These are phyloP conservation scores for Callyntrura sp. DNA, from an alignment of 2,888 invertebrate genomes.

Conservation along the genomic window DNA sequence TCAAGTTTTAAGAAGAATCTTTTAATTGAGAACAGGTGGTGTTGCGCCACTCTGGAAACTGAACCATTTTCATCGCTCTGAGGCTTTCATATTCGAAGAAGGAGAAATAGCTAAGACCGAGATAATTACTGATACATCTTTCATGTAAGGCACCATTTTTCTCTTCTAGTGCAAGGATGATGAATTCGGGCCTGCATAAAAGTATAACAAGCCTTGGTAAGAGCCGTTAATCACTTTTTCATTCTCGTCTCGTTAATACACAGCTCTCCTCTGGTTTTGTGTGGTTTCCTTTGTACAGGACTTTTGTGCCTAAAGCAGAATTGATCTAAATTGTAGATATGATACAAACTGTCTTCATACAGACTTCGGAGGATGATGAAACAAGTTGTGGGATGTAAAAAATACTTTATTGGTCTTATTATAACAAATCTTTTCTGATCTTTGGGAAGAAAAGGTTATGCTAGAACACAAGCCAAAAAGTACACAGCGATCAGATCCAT, in stretches of 20 bases:
- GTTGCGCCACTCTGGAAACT: constrained; percentile 12
- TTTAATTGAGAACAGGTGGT: constrained; percentile 52
- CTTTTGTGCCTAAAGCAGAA: constrained; percentile 60
- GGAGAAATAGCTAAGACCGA: constrained; percentile 10
- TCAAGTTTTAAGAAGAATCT: not conserved
- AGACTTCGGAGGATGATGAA: constrained; percentile 39
- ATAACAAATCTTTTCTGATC: constrained; percentile 71
- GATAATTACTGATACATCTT: constrained; percentile 61
- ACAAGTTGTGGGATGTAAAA: constrained; percentile 55
- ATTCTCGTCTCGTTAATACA: too few relatives aligned
- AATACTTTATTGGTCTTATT: constrained; percentile 74
- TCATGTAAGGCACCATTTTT: constrained; percentile 56
- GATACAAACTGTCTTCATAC: constrained; percentile 35
- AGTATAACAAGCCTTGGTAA: not conserved
- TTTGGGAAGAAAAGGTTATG: constrained; percentile 76
- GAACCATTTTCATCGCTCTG: constrained; percentile 32
- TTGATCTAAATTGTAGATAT: constrained; percentile 63
- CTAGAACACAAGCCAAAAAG: constrained; percentile 69
- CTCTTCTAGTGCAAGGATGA: not conserved
- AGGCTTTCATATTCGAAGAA: constrained; percentile 54
- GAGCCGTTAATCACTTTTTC: not conserved
- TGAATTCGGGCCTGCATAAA: not conserved
- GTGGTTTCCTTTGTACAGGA: not conserved
- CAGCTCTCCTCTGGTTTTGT: constrained; percentile 30
- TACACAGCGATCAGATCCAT: constrained; percentile 6